Base-by-base conservation (phyloP, 2,113 vertebrate genomes). In the Leptobrachium ailaonicum region DNA sequence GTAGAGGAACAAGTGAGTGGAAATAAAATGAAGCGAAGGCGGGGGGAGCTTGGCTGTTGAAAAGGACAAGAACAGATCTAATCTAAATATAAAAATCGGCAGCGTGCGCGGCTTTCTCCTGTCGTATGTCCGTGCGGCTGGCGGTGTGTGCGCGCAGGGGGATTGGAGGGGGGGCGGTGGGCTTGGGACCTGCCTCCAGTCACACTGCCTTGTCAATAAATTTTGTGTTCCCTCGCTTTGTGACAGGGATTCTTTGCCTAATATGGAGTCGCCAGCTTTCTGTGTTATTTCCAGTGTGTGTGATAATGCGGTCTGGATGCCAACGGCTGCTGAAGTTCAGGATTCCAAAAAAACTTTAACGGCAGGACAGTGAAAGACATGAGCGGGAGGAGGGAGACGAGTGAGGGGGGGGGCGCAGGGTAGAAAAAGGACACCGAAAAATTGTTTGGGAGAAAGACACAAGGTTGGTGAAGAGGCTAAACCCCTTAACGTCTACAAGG, bases 201-300 rank as follows among this genome's bases (percentile, higher is more conserved):
- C 93, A 88, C 92, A 90, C 85, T 78, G 79, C 86, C 88, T 85
- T 93, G 93, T 96, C 95, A 93, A 96, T 96, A 95, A 92, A 93
- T 92, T 87, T 84, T 89, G 87, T 88, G 89, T 96, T 92, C 91
- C 83, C 91, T 91, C 83, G 91, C 93, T 92, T 94, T 91, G 90
- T 89, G 89, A 85, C 81, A 82, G 89, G 89, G 91, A 94, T 93
- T 91, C 94, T 91, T 97, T 94, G 88, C 97, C 96, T 94, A 96
- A 98, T 96, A 98, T 94, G 97, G 96, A 87, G 87, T 88, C 90
- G 86, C 87, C 90, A 93, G 94, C 95, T 95, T 95, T 97, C 94
- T 94, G 91, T 91, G 94, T 97, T 98, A 97, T 98, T 98, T 98
- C 86, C 83, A 97, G 96, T 93, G 86, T 89, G 86, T 95, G 95